Evolutionary conservation across 2,797 vertebrate species (phyloP), one percentile per base, ranked within the genome.

Genomic region (Sebastolobus altivelis): DNA sequence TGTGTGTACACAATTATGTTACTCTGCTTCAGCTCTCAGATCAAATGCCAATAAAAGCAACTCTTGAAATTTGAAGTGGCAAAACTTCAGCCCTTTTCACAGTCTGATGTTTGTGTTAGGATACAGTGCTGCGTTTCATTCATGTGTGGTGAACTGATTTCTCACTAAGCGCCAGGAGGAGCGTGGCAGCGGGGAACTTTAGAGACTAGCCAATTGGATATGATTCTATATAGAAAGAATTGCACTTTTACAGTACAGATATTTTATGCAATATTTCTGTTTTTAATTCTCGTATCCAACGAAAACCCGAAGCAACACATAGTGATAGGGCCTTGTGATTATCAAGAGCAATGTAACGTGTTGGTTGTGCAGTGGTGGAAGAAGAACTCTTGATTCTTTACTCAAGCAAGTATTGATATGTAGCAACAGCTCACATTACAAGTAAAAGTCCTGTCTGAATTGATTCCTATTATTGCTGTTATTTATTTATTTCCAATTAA

Each of bases 11-110:
- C 75, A 91, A 89, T 90, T 92, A 87, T 77, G 86, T 86, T 86
- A 77, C 89, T 83, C 90, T 81, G 87, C 85, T 80, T 82, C 83
- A 76, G 52, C 77, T 85, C 84, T 96, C 88, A 94, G 93, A 95
- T 95, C 91, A 72, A 85, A 91, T 77, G 94, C 95, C 95, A 96
- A 95, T 87, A 89, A 93, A 95, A 95, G 92, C 93, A 94, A 85
- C 73, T 85, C 87, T 89, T 80, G 79, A 94, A 93, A 93, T 93
- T 90, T 93, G 88, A 94, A 93, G 88, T 94, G 93, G 90, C 90
- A 92, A 92, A 93, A 86, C 86, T 85, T 93, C 89, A 89, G 80
- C 84, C 37, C 79, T 81, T 29, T 93, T 91, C 85, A 84, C 88
- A 91, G 86, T 55, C 79, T 63, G 68, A 43, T 93, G 87, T 94